Evolutionary conservation across 2,113 vertebrate species (phyloP).

Genomic region (Ursus arctos): DNA sequence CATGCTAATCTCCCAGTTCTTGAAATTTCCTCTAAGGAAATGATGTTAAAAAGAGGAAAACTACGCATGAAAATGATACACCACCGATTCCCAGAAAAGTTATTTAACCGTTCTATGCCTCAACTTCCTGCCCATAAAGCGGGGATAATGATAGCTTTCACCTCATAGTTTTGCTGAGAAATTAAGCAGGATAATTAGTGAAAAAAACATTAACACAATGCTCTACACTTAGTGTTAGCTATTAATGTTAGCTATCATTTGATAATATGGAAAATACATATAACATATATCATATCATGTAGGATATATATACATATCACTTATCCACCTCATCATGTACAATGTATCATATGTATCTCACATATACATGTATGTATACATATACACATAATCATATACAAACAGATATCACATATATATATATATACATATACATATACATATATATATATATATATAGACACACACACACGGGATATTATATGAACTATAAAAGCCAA

Average conservation of each 20-base stretch:
- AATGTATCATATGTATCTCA: background rate
- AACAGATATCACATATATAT: background rate
- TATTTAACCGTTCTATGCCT: background rate
- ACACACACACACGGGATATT: background rate
- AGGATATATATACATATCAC: background rate
- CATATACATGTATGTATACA: background rate
- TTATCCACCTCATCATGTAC: background rate
- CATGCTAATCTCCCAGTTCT: background rate
- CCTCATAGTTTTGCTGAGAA: background rate
- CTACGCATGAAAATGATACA: background rate
- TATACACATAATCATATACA: background rate
- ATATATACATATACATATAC: background rate
- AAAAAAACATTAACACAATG: background rate
- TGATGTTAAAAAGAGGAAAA: conserved; percentile 34
- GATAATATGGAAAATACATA: background rate
- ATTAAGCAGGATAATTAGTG: conserved; percentile 38
- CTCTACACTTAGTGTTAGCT: background rate
- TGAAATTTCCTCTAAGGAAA: conserved; percentile 41
- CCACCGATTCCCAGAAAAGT: background rate
- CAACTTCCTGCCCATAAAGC: background rate
- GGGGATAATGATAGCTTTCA: background rate
- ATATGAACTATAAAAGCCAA: background rate
- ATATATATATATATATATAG: background rate
- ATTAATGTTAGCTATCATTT: background rate
- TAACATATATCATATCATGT: background rate